A percentile compares a stretch with the other conserved stretches of the same genome.
Conservation (phyloP, 2,113 vertebrate species). For the Microcebus ravelobensis region DNA sequence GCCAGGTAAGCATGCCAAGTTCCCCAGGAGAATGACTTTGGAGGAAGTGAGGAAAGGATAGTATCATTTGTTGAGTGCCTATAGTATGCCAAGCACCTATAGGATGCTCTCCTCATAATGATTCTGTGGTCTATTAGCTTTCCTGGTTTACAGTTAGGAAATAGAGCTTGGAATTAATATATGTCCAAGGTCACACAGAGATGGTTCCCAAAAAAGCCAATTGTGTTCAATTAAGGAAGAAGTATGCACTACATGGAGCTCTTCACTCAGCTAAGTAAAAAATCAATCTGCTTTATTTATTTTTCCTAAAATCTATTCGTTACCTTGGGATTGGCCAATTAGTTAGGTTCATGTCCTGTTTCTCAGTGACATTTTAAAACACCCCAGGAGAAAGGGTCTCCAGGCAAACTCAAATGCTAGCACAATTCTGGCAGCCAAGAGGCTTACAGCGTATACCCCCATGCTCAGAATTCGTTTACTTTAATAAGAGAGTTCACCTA, state of each 20-base stretch:
- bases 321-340: not conserved
- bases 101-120: not conserved
- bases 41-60: not conserved
- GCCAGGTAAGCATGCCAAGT: not conserved
- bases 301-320: not conserved
- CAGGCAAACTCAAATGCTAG: not conserved
- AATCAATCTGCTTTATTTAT: not conserved
- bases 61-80: not conserved
- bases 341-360: not conserved
- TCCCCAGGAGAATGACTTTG: not conserved
- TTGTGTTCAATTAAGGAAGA: not conserved
- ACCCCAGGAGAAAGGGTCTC: not conserved
- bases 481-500: no score
- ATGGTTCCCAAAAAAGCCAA: not conserved
- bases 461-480: fast-evolving
- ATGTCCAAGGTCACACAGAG: not conserved
- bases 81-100: fast-evolving
- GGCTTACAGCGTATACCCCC: not conserved
- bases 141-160: not conserved
- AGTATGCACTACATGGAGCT: not conserved
- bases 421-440: not conserved
- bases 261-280: not conserved
- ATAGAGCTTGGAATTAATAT: not conserved
- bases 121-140: no score
- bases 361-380: not conserved